Conservation (phyloP, 2,797 vertebrate genomes). For the Avahi laniger region DNA sequence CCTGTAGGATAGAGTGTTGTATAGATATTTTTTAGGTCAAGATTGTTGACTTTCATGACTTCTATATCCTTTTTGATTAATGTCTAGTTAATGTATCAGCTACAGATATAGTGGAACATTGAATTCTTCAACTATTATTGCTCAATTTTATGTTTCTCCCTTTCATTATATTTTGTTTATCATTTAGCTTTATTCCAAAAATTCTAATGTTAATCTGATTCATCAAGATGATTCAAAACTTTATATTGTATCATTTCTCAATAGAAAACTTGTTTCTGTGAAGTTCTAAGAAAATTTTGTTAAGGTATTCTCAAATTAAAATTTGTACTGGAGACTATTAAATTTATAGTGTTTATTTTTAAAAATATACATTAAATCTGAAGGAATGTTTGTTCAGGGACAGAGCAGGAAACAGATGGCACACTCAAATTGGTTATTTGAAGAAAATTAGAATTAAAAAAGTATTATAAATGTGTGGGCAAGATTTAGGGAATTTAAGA, state of each 20-base stretch:
- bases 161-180: neutral
- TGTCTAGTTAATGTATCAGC: neutral
- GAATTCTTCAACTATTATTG: neutral
- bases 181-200: neutral
- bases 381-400: neutral
- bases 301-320: neutral
- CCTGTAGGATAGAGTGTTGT: neutral
- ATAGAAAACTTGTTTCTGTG: neutral
- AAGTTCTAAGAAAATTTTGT: neutral
- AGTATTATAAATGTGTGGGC: neutral
- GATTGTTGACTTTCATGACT: neutral
- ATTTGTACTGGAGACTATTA: neutral
- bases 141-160: neutral
- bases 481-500: neutral
- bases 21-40: neutral
- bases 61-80: neutral
- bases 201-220: neutral
- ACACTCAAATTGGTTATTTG: neutral
- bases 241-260: neutral
- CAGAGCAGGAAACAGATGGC: neutral
- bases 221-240: neutral
- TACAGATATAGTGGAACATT: neutral
- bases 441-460: neutral
- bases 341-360: neutral
- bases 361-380: neutral